Base-by-base conservation (phyloP, 2,113 vertebrate genomes). In the Synchiropus splendidus region DNA sequence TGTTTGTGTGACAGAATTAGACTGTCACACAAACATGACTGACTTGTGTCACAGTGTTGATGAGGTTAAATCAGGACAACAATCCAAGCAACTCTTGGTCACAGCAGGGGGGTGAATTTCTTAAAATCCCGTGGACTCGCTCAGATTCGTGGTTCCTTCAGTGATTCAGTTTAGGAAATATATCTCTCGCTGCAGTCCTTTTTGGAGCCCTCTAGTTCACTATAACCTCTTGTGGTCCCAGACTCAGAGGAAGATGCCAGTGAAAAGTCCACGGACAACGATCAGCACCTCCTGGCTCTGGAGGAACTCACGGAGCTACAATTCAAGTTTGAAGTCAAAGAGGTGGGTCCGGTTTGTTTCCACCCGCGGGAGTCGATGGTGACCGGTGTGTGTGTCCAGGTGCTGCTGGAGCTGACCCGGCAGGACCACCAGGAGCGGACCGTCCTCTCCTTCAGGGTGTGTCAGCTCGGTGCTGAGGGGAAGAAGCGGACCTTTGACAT, bases 241-340 rank as follows among this genome's bases (percentile, higher is more conserved):
- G 86, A 85, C 33, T 81, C 83, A 1, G 83, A 84, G 1, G 85
- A 81, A 15, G 85, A 85, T 14, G 12, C 31, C 18, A 77, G 79
- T 18, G 80, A 80, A 45, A 69, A 18, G 41, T 70, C 79, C 1
- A 17, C 46, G 0, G 72, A 82, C 10, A 82, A 83, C 9, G 80
- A 82, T 0, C 57, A 41, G 1, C 78, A 72, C 45, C 58, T 39
- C 37, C 39, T 36, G 0, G 34, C 51, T 5, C 11, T 27, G 42
- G 91, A 93, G 51, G 92, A 97, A 1, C 83, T 98, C 42, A 89
- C 83, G 1, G 83, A 89, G 48, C 59, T 97, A 31, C 80, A 88
- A n/a, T 70, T 99, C 50, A 89, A 88, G 55, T 97, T 98, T 76
- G 95, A 98, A 86, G 80, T 97, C 54, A 90, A 83, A 83, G 87